Evolutionary conservation across 2,113 vertebrate species (phyloP).

Genomic region (Crocuta crocuta): DNA sequence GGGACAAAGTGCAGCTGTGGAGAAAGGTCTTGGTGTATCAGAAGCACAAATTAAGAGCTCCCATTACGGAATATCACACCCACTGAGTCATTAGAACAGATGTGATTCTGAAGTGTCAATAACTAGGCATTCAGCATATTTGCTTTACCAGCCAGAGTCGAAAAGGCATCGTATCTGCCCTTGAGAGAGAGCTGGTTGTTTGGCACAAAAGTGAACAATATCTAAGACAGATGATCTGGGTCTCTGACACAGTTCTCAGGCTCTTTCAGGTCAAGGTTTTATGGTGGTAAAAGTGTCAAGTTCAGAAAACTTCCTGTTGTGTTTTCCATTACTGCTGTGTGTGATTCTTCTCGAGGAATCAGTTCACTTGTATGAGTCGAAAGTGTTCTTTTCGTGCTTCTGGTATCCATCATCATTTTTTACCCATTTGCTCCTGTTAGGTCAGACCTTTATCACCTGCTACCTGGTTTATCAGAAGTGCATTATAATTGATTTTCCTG

Average conservation of each 20-base stretch:
- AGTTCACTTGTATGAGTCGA: background rate
- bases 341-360: background rate
- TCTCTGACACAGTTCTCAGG: background rate
- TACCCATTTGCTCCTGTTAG: background rate
- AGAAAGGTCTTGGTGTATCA: background rate
- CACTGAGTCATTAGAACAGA: background rate
- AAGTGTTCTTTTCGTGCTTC: background rate
- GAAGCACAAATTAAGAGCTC: conserved; percentile 9
- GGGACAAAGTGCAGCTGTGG: background rate
- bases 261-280: background rate
- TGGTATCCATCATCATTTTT: background rate
- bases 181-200: background rate
- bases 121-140: background rate
- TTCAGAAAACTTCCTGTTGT: background rate
- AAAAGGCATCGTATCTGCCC: background rate
- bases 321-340: background rate
- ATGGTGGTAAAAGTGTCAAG: background rate
- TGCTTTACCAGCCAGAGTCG: background rate
- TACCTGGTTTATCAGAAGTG: background rate
- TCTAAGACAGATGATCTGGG: background rate
- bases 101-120: background rate
- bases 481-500: background rate
- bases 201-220: background rate
- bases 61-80: background rate
- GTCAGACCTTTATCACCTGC: background rate